Conservation (phyloP, 2,113 vertebrate species). For the Gorsachius goisagi region DNA sequence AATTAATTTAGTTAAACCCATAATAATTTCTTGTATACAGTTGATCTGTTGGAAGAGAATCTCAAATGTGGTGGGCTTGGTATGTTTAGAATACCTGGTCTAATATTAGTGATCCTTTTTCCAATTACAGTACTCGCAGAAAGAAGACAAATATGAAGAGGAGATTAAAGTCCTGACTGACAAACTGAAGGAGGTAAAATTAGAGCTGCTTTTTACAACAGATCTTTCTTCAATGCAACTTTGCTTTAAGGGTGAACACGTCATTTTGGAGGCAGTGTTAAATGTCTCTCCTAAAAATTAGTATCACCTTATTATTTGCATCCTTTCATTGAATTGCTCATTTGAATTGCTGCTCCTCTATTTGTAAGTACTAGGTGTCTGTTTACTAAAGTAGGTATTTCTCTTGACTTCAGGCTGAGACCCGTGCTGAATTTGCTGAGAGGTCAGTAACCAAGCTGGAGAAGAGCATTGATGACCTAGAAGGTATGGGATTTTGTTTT, state of each 20-base stretch:
- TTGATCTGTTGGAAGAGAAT: not conserved
- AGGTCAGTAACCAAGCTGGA: constrained; percentile 99
- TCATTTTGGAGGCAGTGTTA: not conserved
- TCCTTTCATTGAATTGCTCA: not conserved
- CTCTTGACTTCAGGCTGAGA: constrained; percentile 87
- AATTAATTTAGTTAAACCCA: not conserved
- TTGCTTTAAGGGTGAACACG: not conserved
- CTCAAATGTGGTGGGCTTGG: accelerated
- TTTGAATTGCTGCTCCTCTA: not conserved
- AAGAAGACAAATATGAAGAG: constrained; percentile 99
- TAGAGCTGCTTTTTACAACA: not conserved
- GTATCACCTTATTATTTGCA: not conserved
- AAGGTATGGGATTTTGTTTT: constrained; percentile 83
- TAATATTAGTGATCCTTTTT: constrained; percentile 64
- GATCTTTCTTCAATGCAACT: not conserved
- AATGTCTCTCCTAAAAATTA: not conserved
- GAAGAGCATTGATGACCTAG: constrained; percentile 98
- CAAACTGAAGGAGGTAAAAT: constrained; percentile 97
- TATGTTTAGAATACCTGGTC: not conserved
- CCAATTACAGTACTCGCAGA: constrained; percentile 94
- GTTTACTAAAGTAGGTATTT: not conserved
- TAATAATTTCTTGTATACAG: not conserved
- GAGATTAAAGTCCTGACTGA: constrained; percentile 99
- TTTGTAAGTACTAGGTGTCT: not conserved
- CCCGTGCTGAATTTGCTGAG: constrained; percentile 97